phyloP scores from a whole-genome alignment of 2,113 vertebrate species.

The Fulmarus glacialis region DNA sequence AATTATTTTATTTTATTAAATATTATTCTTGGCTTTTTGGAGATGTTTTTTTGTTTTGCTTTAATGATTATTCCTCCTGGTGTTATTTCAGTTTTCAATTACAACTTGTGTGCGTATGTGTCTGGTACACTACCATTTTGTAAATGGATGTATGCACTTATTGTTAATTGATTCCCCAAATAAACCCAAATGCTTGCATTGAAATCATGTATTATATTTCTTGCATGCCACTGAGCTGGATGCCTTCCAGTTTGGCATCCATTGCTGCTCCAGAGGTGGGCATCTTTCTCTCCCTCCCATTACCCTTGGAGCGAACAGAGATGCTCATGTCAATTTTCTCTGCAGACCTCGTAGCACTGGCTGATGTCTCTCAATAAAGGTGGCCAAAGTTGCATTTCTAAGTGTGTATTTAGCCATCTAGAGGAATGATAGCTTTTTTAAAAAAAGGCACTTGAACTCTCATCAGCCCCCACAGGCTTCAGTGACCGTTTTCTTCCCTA shows the following conservation, averaged over 20 bases:
- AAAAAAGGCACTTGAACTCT: neutral
- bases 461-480: neutral
- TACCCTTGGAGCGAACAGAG: neutral
- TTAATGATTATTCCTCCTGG: constrained; percentile 74
- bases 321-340: neutral
- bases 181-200: constrained; percentile 64
- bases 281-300: neutral
- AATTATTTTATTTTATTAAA: constrained; percentile 76
- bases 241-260: constrained; percentile 52
- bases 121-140: constrained; percentile 69
- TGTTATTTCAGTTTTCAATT: constrained; percentile 80
- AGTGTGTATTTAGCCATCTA: neutral
- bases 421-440: neutral
- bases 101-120: constrained; percentile 61
- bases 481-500: neutral
- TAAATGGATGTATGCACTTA: constrained; percentile 76
- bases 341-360: neutral
- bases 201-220: constrained; percentile 68
- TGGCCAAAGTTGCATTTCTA: neutral
- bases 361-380: neutral
- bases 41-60: constrained; percentile 51
- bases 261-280: neutral
- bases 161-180: constrained; percentile 74
- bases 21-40: constrained; percentile 76
- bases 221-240: constrained; percentile 65